Conservation (phyloP, 2,113 vertebrate species). For the Corapipo altera region DNA sequence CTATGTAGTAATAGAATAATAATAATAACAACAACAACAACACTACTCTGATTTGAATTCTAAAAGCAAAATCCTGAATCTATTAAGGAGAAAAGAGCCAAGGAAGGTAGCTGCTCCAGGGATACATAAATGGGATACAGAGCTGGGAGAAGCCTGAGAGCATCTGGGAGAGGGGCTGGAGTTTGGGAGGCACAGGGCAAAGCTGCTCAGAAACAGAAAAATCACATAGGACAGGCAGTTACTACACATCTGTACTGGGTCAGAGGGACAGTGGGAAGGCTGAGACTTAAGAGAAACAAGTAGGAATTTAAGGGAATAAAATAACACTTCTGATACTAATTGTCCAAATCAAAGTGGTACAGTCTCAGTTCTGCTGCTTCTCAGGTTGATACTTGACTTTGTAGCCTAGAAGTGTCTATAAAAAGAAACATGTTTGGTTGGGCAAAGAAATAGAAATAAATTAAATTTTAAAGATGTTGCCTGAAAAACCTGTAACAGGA, state of each 20-base stretch:
- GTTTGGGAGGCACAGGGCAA: neutral
- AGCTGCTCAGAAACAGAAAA: neutral
- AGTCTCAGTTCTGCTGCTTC: neutral
- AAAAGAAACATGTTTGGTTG: neutral
- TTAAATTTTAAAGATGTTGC: neutral
- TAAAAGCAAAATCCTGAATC: neutral
- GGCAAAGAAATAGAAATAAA: neutral
- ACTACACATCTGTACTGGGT: neutral
- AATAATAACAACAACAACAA: fast-evolving
- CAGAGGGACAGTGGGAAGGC: neutral
- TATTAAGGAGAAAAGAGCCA: neutral
- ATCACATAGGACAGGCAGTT: fast-evolving
- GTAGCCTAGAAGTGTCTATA: neutral
- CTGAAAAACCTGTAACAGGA: neutral
- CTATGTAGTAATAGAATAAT: no score
- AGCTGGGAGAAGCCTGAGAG: neutral
- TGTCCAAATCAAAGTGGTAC: neutral
- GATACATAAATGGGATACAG: fast-evolving
- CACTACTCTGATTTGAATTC: no score
- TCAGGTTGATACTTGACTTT: neutral
- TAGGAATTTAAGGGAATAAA: neutral
- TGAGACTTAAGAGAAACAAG: neutral
- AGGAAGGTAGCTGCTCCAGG: neutral
- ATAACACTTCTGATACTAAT: neutral
- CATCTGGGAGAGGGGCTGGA: neutral